Evolutionary conservation across 92 coral and sea anemone genomes (phyloP).

Genomic region (Zoanthus sociatus): DNA sequence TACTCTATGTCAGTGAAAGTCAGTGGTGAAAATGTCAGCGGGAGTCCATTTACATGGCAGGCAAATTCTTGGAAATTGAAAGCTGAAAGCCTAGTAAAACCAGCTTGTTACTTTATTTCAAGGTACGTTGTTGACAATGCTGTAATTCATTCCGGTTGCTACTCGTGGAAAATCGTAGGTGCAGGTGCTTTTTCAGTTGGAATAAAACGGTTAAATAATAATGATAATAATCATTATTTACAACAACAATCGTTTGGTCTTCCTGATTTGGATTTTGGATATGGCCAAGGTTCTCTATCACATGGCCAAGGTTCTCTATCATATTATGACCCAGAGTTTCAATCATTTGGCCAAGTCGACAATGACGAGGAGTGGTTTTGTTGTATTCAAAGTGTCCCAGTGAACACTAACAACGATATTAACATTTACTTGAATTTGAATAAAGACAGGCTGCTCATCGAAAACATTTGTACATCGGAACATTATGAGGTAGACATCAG

Average conservation of each 20-base stretch:
- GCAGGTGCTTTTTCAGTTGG: not conserved
- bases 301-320: too few relatives aligned
- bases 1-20: constrained; percentile 25
- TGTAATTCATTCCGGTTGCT: not conserved
- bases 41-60: constrained; percentile 23
- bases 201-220: too few relatives aligned
- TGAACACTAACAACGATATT: too few relatives aligned
- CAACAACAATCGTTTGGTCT: too few relatives aligned
- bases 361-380: too few relatives aligned
- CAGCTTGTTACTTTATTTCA: too few relatives aligned
- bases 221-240: too few relatives aligned
- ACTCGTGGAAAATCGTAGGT: not conserved
- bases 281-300: too few relatives aligned
- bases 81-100: not conserved
- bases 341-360: too few relatives aligned
- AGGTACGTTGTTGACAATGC: not conserved
- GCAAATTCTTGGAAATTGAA: not conserved
- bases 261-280: too few relatives aligned
- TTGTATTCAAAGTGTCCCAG: too few relatives aligned
- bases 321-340: too few relatives aligned
- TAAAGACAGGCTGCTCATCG: not conserved
- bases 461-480: constrained; percentile 8
- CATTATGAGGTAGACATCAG: not conserved
- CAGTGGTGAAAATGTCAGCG: not conserved
- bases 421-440: constrained; percentile 19